A percentile compares a stretch with the other conserved stretches of the same genome.
These are phyloP conservation scores for Suillia variegata DNA, from an alignment of 2,888 invertebrate genomes.

Conservation along the genomic window DNA sequence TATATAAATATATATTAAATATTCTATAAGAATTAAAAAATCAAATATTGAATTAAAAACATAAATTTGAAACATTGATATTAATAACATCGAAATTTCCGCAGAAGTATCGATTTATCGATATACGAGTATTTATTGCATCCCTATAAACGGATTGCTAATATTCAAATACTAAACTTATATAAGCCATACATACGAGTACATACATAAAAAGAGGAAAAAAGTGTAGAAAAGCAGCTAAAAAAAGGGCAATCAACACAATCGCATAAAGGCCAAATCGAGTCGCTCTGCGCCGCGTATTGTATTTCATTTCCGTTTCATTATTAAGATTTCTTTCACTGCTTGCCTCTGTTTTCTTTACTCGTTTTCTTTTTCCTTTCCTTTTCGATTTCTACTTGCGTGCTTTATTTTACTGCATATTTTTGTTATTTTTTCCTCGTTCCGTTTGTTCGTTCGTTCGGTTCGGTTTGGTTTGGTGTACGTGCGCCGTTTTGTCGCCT, in stretches of 20 bases:
- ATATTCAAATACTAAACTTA: no score
- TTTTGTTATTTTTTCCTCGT: slow-evolving; percentile 14
- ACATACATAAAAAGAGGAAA: no score
- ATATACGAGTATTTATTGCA: no score
- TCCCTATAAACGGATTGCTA: no score
- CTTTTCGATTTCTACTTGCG: slow-evolving; percentile 22
- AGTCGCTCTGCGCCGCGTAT: slow-evolving; percentile 29
- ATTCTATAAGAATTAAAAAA: no score
- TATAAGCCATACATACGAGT: no score
- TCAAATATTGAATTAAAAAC: no score
- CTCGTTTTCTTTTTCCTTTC: slow-evolving; percentile 17
- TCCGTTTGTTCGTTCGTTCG: slow-evolving; percentile 7
- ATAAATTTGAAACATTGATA: no score
- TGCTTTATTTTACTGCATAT: slow-evolving; percentile 12
- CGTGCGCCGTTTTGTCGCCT: slow-evolving; percentile 32
- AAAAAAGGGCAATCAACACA: background rate
- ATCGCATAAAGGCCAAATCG: background rate
- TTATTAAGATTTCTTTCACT: slow-evolving; percentile 42
- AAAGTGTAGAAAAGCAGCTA: no score
- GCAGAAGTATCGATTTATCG: no score
- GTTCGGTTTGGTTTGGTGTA: slow-evolving; percentile 12
- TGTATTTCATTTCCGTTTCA: slow-evolving; percentile 57
- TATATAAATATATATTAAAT: no score
- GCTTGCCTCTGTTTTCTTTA: slow-evolving; percentile 32
- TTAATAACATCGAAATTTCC: no score